Base-by-base conservation (phyloP, 2,797 vertebrate species). In the Botia almorhae region DNA sequence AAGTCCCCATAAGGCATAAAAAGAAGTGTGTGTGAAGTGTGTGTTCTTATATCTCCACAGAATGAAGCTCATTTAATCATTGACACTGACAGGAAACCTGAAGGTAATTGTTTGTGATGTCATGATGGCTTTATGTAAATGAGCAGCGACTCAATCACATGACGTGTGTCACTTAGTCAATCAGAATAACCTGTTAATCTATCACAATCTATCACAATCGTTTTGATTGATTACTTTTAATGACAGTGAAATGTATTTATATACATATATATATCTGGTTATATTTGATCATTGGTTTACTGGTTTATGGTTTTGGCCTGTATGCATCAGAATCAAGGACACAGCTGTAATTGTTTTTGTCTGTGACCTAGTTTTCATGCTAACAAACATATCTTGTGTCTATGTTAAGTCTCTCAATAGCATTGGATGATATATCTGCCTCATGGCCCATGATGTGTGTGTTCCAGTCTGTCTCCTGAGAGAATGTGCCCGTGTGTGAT, bases 11-110 rank as follows among this genome's bases (percentile, higher is more conserved):
- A 26, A 2, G 1, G 23, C 23, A 26, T 26, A 26, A 26, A 26
- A 26, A 26, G 1, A 26, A 26, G 23, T 26, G 23, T 26, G 23
- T 26, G 23, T 26, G 23, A 1, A 1, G 33, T 5, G 33, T 5
- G 33, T 33, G 33, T 33, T 78, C 83, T 85, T 85, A 89, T 91
- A 92, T 91, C 88, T 90, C 88, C 84, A 90, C 84, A 87, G 86
- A 90, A 13, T 48, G 46, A 48, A 11, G 46, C 46, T 33, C 33
- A 33, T 33, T 33, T 33, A 33, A 33, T 3, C 33, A 33, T 33
- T 33, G 3, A 33, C 33, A 33, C 1, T 33, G 33, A 33, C 33
- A 33, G 33, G 33, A 33, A 2, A 33, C 33, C 33, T 33, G 33
- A 33, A 33, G 33, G 33, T 5, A 33, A 33, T 3, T 5, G 33